Percentiles rank a stretch among this genome's conserved stretches.
Conservation (phyloP, 2,113 vertebrate species). For the Osmerus eperlanus region DNA sequence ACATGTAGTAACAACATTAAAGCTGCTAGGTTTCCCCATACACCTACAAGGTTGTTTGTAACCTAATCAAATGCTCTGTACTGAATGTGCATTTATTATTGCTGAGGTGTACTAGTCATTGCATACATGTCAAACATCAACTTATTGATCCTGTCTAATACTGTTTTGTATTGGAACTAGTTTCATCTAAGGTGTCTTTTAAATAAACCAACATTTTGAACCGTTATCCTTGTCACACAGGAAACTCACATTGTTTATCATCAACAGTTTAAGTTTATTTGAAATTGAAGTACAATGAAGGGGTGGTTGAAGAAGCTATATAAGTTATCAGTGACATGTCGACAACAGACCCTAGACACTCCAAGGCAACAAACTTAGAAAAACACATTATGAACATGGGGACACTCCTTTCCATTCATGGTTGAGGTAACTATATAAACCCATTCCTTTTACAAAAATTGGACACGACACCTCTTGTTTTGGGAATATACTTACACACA, state of each 20-base stretch:
- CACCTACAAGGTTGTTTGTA: no score
- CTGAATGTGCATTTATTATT: no score
- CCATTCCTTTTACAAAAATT: conserved; percentile 43
- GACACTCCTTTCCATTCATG: conserved; percentile 70
- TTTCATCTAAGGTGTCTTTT: no score
- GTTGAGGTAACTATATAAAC: conserved; percentile 65
- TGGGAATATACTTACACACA: conserved; percentile 59
- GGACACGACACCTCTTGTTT: conserved; percentile 62
- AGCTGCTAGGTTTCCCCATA: no score
- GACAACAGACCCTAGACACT: conserved; percentile 68
- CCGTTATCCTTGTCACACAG: no score
- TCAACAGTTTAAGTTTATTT: conserved; percentile 74
- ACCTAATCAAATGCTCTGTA: no score
- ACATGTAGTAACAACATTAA: no score
- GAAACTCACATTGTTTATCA: conserved; percentile 51
- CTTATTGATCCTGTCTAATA: no score
- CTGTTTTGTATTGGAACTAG: no score
- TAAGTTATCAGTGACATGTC: conserved; percentile 69
- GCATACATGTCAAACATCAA: no score
- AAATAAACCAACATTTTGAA: no score
- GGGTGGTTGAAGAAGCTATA: conserved; percentile 70
- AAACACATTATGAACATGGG: conserved; percentile 82
- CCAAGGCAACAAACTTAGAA: conserved; percentile 61
- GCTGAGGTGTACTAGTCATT: no score
- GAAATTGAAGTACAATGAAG: conserved; percentile 73